Evolutionary conservation across 2,888 invertebrate species (phyloP), one percentile per base, ranked within the genome.

Genomic region (Diarsia dahlii): DNA sequence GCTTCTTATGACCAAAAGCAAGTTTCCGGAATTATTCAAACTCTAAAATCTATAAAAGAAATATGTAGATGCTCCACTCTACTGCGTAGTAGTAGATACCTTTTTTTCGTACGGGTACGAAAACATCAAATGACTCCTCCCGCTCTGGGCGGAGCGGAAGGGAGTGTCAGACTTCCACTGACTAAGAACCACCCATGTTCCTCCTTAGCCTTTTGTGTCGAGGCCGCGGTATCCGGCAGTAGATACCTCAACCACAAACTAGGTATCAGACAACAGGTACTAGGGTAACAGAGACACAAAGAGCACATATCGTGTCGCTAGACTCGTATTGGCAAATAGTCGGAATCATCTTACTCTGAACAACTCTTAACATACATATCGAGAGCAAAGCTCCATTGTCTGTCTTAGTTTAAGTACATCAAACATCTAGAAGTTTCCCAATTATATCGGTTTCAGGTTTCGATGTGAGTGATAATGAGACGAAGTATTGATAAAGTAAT

Each of bases 401-500:
- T 23, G 12, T 13, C 45, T 71, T 8, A 28, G 39, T 23, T 66
- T 48, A 23, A 48, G 45, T 71, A 52, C 6, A 20, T 13, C 45
- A 50, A 76, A 76, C 18, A n/a, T 45, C 1, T 50, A 50, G 18
- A 58, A 70, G 28, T 58, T 28, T 23, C 8, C 39, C 39, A 34
- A 69, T 48, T 52, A 34, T 46, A 23, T 54, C 23, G 18, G 34
- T 23, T 74, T 74, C 76, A 10, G 20, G 20, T 39, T 63, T 78
- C 4, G 20, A 39, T 69, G 20, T 50, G 1, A 23, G 15, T 34
- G 0, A 9, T 54, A 52, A 65, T 52, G 12, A 48, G 54, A n/a
- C 20, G n/a, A 78, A 78, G 23, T 64, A 70, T 28, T 70, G n/a
- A 46, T 2, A 13, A 64, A 10, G 18, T 39, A 23, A 77, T 52